These are phyloP conservation scores for Oreocharis arfaki DNA, from an alignment of 2,113 vertebrate genomes.

Conservation along the genomic window DNA sequence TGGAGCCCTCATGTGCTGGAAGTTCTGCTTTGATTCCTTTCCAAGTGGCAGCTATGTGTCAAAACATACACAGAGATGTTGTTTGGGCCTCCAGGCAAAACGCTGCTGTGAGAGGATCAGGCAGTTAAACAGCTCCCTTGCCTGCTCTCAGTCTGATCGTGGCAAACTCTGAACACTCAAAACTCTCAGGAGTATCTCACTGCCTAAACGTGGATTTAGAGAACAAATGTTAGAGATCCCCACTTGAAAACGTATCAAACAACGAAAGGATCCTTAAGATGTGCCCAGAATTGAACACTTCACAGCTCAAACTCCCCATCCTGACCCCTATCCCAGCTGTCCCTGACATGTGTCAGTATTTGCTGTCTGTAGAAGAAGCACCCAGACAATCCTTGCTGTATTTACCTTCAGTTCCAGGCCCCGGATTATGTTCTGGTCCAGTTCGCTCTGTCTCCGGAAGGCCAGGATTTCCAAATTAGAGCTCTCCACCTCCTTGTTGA, in stretches of 20 bases:
- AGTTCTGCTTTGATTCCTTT: not conserved
- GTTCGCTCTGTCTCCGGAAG: slow-evolving; percentile 72
- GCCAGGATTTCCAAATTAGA: slow-evolving; percentile 69
- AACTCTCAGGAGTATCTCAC: not conserved
- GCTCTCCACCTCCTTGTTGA: slow-evolving; percentile 82
- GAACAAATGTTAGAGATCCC: not conserved
- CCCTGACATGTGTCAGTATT: not conserved
- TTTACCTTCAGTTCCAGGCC: slow-evolving; percentile 77
- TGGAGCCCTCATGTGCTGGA: not conserved
- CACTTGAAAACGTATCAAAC: not conserved
- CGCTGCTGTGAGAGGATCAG: not conserved
- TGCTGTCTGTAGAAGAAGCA: not conserved
- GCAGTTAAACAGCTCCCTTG: not conserved
- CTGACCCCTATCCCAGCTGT: not conserved
- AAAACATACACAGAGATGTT: not conserved
- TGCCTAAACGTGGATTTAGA: not conserved
- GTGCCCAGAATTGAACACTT: not conserved
- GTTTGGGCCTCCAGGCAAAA: not conserved
- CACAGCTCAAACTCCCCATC: not conserved
- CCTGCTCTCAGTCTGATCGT: not conserved
- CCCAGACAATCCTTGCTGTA: not conserved
- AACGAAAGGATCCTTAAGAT: not conserved
- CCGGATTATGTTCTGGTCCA: slow-evolving; percentile 71
- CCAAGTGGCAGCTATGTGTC: not conserved
- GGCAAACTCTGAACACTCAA: not conserved